Percentiles rank a stretch among this genome's conserved stretches.
These are phyloP conservation scores for Jaculus jaculus DNA, from an alignment of 2,113 vertebrate genomes.

Conservation along the genomic window DNA sequence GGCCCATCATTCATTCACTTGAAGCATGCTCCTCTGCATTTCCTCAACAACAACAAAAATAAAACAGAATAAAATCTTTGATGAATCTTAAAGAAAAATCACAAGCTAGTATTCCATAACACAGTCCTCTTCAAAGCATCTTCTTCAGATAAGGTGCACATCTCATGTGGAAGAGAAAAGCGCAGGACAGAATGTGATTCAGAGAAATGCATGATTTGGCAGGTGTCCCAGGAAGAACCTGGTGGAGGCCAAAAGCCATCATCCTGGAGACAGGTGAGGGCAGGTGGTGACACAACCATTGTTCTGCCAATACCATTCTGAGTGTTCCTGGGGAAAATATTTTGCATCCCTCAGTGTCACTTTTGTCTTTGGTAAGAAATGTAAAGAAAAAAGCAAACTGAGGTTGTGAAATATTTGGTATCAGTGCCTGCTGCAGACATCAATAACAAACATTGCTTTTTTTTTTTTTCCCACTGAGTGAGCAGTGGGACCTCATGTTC, in stretches of 20 bases:
- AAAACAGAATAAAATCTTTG: background rate
- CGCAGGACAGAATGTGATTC: background rate
- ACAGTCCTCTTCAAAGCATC: constrained; percentile 8
- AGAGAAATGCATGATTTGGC: background rate
- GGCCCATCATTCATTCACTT: fast-evolving
- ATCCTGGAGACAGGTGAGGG: background rate
- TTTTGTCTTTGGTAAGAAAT: background rate
- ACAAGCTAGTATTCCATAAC: background rate
- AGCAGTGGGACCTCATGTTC: background rate
- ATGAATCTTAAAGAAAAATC: constrained; percentile 4
- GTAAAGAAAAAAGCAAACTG: background rate
- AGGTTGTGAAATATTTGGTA: background rate
- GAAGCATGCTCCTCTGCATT: constrained; percentile 41
- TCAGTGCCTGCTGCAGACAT: background rate
- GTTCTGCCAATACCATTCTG: background rate
- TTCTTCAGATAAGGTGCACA: background rate
- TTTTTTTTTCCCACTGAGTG: background rate
- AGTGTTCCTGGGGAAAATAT: background rate
- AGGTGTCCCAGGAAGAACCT: background rate
- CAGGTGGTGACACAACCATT: background rate
- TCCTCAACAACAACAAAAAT: background rate
- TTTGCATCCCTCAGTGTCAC: background rate
- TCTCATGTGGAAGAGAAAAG: background rate
- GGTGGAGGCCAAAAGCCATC: background rate
- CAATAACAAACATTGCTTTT: constrained; percentile 5